phyloP scores from a whole-genome alignment of 2,113 vertebrate genomes.

The Peromyscus leucopus region DNA sequence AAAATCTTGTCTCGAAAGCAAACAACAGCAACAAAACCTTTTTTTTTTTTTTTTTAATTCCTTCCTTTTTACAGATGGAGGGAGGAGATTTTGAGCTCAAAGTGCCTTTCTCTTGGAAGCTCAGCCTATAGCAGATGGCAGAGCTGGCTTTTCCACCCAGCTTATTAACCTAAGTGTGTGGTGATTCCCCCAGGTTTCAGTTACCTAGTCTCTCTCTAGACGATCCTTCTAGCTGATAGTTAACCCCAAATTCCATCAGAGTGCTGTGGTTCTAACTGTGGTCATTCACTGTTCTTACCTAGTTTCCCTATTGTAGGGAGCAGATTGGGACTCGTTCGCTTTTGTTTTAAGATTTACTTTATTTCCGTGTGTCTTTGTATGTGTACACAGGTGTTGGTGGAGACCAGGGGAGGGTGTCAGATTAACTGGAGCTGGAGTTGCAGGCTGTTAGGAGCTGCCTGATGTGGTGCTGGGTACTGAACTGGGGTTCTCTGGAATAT shows the following conservation, averaged over 20 bases:
- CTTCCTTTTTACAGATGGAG: constrained; percentile 42
- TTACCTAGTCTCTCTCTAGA: constrained; percentile 9
- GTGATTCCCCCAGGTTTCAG: background rate
- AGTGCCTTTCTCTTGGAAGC: background rate
- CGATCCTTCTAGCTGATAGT: background rate
- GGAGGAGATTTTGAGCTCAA: background rate
- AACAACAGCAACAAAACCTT: background rate
- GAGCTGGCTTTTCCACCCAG: constrained; percentile 31
- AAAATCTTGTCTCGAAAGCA: background rate
- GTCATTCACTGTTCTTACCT: background rate
- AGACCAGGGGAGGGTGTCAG: background rate
- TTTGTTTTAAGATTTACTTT: background rate
- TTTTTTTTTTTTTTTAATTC: background rate
- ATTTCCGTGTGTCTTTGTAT: background rate
- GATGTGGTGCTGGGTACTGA: background rate
- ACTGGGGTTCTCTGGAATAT: background rate
- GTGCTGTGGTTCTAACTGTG: constrained; percentile 15
- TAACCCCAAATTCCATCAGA: background rate
- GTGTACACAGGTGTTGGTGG: background rate
- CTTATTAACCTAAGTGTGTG: background rate
- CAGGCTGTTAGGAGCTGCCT: background rate
- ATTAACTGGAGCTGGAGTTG: background rate
- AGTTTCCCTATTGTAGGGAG: constrained; percentile 11
- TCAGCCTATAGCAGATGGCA: background rate
- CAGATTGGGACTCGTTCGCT: background rate